These are phyloP conservation scores for Ursus arctos DNA, from an alignment of 2,113 vertebrate species.

Conservation along the genomic window DNA sequence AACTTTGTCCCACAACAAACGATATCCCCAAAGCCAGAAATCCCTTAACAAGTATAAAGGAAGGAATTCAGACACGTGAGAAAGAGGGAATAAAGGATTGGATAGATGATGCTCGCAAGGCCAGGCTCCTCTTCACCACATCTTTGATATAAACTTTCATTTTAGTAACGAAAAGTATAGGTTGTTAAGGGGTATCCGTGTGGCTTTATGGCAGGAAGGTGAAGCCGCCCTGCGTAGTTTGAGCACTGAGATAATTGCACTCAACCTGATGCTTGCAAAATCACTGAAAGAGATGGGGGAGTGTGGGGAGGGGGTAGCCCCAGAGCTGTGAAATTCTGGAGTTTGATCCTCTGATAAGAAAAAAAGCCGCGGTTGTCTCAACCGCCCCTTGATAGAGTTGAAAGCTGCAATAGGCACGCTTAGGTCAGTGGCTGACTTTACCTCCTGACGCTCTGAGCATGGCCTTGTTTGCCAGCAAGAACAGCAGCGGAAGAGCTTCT, in stretches of 20 bases:
- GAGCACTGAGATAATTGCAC: neutral
- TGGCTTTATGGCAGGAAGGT: neutral
- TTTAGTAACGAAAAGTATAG: neutral
- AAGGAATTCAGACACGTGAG: neutral
- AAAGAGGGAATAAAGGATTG: neutral
- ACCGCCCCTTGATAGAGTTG: neutral
- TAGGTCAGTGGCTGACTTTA: neutral
- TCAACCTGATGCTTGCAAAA: neutral
- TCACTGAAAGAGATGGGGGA: neutral
- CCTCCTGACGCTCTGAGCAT: rapidly evolving
- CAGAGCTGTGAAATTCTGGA: neutral
- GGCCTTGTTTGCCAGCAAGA: neutral
- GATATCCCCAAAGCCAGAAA: neutral
- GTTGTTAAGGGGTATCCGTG: neutral
- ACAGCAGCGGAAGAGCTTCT: neutral
- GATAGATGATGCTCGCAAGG: neutral
- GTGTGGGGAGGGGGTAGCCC: neutral
- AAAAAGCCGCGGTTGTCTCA: neutral
- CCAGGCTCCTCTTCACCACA: neutral
- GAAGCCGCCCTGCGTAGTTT: neutral
- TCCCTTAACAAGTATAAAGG: neutral
- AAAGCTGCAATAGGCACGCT: neutral
- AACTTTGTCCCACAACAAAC: neutral
- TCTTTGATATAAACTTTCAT: neutral
- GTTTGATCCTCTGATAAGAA: neutral